Percentiles rank a stretch among this genome's conserved stretches.
These are phyloP conservation scores for Smittia sp. DNA, from an alignment of 2,888 invertebrate genomes.

Conservation along the genomic window DNA sequence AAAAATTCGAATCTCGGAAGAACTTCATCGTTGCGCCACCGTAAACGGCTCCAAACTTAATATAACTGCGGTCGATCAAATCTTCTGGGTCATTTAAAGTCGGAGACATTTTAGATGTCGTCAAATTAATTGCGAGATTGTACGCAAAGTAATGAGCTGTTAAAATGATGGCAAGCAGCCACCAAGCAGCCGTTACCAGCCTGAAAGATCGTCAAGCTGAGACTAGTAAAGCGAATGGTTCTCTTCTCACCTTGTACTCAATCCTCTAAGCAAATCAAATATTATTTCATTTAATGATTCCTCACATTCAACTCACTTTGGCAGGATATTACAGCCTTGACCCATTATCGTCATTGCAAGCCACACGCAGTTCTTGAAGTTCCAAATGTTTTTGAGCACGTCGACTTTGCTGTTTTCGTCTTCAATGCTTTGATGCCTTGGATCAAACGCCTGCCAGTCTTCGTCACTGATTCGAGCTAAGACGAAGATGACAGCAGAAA, in stretches of 20 bases:
- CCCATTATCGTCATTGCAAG: constrained; percentile 91
- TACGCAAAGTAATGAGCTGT: constrained; percentile 87
- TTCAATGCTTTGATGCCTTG: no score
- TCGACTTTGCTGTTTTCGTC: no score
- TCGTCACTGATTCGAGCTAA: constrained; percentile 64
- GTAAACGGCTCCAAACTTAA: constrained; percentile 86
- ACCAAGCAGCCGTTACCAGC: constrained; percentile 74
- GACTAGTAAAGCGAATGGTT: background rate
- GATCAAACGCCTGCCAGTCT: constrained; percentile 61
- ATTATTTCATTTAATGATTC: background rate
- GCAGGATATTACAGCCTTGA: constrained; percentile 89
- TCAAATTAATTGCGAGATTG: constrained; percentile 91
- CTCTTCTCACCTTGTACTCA: constrained; percentile 66
- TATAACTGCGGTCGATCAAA: constrained; percentile 85
- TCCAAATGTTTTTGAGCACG: constrained; percentile 85
- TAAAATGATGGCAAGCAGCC: constrained; percentile 79
- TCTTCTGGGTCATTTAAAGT: constrained; percentile 88
- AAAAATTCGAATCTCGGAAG: constrained; percentile 66
- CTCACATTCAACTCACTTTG: constrained; percentile 59
- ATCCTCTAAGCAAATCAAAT: constrained; percentile 58
- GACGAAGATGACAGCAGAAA: constrained; percentile 77
- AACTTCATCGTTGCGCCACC: constrained; percentile 90
- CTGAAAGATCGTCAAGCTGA: background rate
- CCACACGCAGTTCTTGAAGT: constrained; percentile 87
- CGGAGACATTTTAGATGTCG: constrained; percentile 83